Base-by-base conservation (phyloP, 2,797 vertebrate species). In the Apodemus agrarius region DNA sequence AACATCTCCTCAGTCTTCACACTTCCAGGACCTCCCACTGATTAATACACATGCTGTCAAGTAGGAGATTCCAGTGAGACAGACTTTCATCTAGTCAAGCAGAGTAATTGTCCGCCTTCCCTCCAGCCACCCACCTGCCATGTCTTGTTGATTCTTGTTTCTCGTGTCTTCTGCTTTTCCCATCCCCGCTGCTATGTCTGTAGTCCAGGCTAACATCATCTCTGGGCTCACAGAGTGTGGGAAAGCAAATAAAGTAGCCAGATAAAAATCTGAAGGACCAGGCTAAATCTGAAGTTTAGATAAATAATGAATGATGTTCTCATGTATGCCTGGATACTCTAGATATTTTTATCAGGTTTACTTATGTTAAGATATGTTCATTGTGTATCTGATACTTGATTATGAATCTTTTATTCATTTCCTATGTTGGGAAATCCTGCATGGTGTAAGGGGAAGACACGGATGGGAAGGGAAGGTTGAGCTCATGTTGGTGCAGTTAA, bases 221-320 rank as follows among this genome's bases (percentile, higher is more conserved):
- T 31, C 37, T 59, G 26, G 61, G 83, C 17, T 80, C 57, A 89
- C 11, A 78, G 34, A 57, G 13, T 78, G 5, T 63, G 37, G 40
- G 16, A 46, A 43, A 57, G 11, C 12, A 24, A 52, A 21, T 63
- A 43, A n/a, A 21, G 13, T 21, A 83, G 26, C 76, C 21, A 43
- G 85, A 43, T 59, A 89, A 91, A 89, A 91, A 79, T 82, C 80
- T 17, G n/a, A 29, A 52, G 29, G 21, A 14, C 10, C 31, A 34
- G 13, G 12, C 61, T 90, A 93, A 89, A 81, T 75, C n/a, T 75
- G 69, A 92, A 84, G 40, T 69, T 80, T 76, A 84, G 65, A 37
- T 67, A 49, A 95, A 91, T n/a, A 89, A 21, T 13, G 17, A 57
- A 59, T 59, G 31, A 21, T 37, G 83, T 90, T 80, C 43, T 72